Percentiles rank a stretch among this genome's conserved stretches.
These are phyloP conservation scores for Saguinus midas DNA, from an alignment of 2,113 vertebrate species.

Conservation along the genomic window DNA sequence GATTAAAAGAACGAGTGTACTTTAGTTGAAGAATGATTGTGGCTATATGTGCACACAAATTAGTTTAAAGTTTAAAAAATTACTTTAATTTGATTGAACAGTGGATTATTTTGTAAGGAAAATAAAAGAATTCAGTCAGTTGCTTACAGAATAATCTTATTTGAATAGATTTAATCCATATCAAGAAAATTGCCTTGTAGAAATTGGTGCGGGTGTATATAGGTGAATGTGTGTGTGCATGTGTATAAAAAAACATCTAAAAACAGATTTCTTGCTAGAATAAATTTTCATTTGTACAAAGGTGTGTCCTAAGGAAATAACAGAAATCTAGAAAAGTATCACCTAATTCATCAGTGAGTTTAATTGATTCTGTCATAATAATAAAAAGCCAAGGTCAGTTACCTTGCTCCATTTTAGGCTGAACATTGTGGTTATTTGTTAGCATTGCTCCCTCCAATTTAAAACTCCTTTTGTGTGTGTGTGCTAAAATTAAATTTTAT, in stretches of 20 bases:
- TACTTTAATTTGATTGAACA: neutral
- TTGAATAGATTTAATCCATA: neutral
- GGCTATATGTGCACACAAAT: neutral
- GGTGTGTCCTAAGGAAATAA: neutral
- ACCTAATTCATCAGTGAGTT: neutral
- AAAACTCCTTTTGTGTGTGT: neutral
- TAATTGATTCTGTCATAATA: neutral
- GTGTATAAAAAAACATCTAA: neutral
- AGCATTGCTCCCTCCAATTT: neutral
- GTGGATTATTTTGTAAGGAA: constrained; percentile 17
- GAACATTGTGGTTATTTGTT: neutral
- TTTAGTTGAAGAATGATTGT: constrained; percentile 9
- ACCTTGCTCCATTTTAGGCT: neutral
- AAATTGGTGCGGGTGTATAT: neutral
- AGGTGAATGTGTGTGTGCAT: neutral
- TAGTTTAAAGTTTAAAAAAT: neutral
- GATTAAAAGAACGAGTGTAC: constrained; percentile 1
- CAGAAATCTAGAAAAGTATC: neutral
- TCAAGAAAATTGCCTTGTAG: neutral
- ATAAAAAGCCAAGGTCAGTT: neutral
- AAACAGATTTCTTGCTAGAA: neutral
- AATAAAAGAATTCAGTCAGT: constrained; percentile 27
- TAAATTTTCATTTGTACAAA: neutral
- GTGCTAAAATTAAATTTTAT: neutral
- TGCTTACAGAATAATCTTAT: constrained; percentile 26